Evolutionary conservation across 2,797 vertebrate species (phyloP), one percentile per base, ranked within the genome.

Genomic region (Onychomys arenicola): DNA sequence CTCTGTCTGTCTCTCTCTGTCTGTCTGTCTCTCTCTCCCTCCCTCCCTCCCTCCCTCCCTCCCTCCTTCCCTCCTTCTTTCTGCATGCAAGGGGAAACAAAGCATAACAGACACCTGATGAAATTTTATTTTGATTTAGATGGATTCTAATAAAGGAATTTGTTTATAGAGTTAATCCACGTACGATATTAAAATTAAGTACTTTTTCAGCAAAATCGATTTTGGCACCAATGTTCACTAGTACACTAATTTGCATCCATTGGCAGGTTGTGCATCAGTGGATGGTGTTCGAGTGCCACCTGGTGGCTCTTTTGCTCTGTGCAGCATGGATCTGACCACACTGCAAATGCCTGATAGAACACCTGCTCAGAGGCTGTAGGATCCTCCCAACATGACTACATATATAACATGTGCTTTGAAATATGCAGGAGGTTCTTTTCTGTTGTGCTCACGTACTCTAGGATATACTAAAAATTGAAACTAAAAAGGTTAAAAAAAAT

Each of bases 231-330:
- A 17, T 11, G 3, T 6, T 61, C 17, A 14, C 82, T n/a, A 14
- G 61, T 23, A 32, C 43, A 12, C 11, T 59, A 46, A 80, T 11
- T 67, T n/a, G 10, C 95, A 87, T 0, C 0, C 23, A 16, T 1
- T 67, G 8, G 2, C 61, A 0, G 34, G 29, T 89, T 85, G 49
- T 71, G 1, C 34, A 5, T 34, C 88, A 40, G 71, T 83, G 32
- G 90, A 8, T n/a, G 63, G 96, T 92, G 89, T 76, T 37, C 95
- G 83, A 90, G 52, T 73, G 98, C 98, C 98, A 98, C 90, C 98
- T 98, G 97, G 96, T 98, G 98, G 98, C 52, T 0, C 0, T 43
- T 1, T 1, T 57, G 49, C 43, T 90, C 69, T 78, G 73, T 43
- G 57, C 75, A 89, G 59, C n/a, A 29, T 27, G 49, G 46, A 69